Evolutionary conservation across 1,140 invertebrate species (phyloP), one percentile per base, ranked within the genome.

Genomic region (Acromyrmex heyeri): DNA sequence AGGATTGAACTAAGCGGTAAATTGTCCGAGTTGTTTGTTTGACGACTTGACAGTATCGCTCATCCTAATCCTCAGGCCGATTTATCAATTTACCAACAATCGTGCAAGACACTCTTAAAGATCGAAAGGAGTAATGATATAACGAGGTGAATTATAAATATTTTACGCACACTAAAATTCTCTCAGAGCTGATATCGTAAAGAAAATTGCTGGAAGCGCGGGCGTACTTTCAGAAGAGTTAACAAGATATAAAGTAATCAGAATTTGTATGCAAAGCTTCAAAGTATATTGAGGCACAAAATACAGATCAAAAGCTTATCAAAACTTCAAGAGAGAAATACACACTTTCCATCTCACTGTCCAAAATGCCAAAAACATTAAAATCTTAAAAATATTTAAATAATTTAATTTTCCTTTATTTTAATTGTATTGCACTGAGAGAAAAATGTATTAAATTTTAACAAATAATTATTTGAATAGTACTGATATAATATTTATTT

Each of bases 81-180:
- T 81, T 81, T 81, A 72, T 81, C 78, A 81, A 81, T 81, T 81
- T 81, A 81, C 53, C 30, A 81, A 57, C 65, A 57, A 72, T 69
- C 50, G 78, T 53, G 24, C 78, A 65, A 81, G 78, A 72, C 34
- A 21, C 34, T 27, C 21, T 70, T 30, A 34, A 81, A 81, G 78
- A 67, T 81, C 78, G 65, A 44, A 55, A 44, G 21, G 38, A 34
- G 6, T 21, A 44, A 7, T 62, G 5, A 16, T 3, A n/a, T 70
- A 72, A 44, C 34, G 48, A 57, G 14, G 21, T 34, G 10, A 57
- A 44, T 57, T 70, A 59, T 81, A 18, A 81, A 81, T 72, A 81
- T 72, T 81, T 70, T 57, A 57, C 8, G 65, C 10, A 65, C 34
- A 24, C 55, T 44, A 72, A 81, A 30, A 69, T 72, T 81, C 75